Percentiles rank a stretch among this genome's conserved stretches.
Conservation (phyloP, 2,113 vertebrate genomes). For the Leptocoma aspasia region DNA sequence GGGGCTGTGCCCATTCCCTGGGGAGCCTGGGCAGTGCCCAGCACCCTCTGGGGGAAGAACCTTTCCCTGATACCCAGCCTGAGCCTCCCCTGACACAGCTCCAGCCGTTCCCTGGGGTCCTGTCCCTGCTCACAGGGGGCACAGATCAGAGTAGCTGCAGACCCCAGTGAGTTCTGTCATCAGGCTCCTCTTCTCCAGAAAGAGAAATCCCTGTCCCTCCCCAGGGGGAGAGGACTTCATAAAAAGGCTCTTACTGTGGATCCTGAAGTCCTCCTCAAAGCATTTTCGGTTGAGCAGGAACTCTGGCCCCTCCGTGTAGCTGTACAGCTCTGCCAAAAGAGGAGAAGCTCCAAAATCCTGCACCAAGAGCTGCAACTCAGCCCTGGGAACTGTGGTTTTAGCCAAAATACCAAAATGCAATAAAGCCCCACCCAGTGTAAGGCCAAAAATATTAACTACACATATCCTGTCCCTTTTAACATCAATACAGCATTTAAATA, state of each 20-base stretch:
- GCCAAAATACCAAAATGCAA: background rate
- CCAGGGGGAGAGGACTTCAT: rapidly evolving
- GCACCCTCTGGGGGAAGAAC: background rate
- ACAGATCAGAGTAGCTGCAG: background rate
- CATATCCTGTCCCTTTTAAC: background rate
- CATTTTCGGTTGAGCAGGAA: conserved; percentile 93
- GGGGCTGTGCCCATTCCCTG: background rate
- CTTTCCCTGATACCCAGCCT: background rate
- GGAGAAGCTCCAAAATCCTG: background rate
- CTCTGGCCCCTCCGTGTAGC: conserved; percentile 96
- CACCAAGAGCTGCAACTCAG: background rate
- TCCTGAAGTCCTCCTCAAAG: conserved; percentile 92
- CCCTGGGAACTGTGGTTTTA: rapidly evolving
- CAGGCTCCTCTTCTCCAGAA: background rate
- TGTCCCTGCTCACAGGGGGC: background rate
- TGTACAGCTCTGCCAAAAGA: conserved; percentile 87
- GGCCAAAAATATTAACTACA: background rate
- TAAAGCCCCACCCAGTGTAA: background rate
- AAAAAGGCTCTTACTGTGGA: conserved; percentile 77
- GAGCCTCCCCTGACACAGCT: rapidly evolving
- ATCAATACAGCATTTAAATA: background rate
- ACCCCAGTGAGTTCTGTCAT: background rate
- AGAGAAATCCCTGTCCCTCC: background rate
- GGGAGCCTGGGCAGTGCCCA: background rate
- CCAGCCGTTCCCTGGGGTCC: rapidly evolving